These are phyloP conservation scores for Malacoraja senta DNA, from an alignment of 2,797 vertebrate species.

Conservation along the genomic window DNA sequence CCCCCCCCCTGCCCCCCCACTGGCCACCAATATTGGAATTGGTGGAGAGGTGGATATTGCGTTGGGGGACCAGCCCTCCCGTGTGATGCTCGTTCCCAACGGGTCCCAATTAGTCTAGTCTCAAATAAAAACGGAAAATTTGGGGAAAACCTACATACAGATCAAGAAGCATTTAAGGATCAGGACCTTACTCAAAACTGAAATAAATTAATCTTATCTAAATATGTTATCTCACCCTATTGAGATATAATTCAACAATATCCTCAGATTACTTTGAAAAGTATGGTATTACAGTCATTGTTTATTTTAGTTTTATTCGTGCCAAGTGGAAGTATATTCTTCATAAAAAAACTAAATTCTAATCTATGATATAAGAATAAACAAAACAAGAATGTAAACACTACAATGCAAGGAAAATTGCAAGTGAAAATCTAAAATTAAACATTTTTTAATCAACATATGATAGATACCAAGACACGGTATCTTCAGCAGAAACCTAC, in stretches of 20 bases:
- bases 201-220: background rate
- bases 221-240: background rate
- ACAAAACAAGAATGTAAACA: background rate
- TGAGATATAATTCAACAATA: background rate
- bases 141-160: too few relatives aligned
- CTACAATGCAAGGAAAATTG: background rate
- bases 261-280: background rate
- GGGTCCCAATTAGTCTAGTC: too few relatives aligned
- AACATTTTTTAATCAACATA: background rate
- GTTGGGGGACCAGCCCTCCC: too few relatives aligned
- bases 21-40: too few relatives aligned
- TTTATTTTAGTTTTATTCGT: background rate
- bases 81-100: too few relatives aligned
- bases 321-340: background rate
- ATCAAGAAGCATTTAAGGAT: too few relatives aligned
- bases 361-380: background rate
- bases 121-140: too few relatives aligned
- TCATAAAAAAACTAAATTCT: background rate
- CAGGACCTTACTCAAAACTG: too few relatives aligned
- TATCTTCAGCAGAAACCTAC: background rate
- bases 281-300: background rate
- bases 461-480: background rate
- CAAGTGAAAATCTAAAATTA: background rate
- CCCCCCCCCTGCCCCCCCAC: too few relatives aligned
- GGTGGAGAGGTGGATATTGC: too few relatives aligned